phyloP scores from a whole-genome alignment of 1,140 invertebrate species.

The Drosophila ambigua region DNA sequence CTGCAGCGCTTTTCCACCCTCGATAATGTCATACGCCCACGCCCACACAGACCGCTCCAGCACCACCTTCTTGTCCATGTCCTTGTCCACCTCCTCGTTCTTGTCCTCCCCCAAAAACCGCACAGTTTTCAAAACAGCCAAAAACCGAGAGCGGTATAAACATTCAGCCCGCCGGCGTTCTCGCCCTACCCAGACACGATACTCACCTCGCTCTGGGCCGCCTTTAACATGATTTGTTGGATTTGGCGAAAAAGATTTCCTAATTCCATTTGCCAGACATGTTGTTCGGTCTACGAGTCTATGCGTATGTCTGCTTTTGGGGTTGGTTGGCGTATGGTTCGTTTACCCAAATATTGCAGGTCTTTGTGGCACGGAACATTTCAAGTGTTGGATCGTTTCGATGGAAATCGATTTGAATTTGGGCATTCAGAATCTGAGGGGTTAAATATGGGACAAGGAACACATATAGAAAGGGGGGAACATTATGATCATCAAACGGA shows the following conservation, averaged over 20 bases:
- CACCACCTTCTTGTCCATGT: slow-evolving; percentile 14
- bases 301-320: slow-evolving; percentile 20
- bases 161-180: slow-evolving; percentile 52
- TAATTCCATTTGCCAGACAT: slow-evolving; percentile 75
- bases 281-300: slow-evolving; percentile 7
- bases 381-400: slow-evolving; percentile 19
- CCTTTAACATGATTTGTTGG: slow-evolving; percentile 82
- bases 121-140: slow-evolving; percentile 75
- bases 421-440: slow-evolving; percentile 1
- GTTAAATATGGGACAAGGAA: neutral
- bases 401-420: slow-evolving; percentile 2
- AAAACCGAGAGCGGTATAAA: slow-evolving; percentile 73
- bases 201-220: slow-evolving; percentile 46
- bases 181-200: slow-evolving; percentile 14
- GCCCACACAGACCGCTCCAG: slow-evolving; percentile 33
- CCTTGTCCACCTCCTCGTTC: neutral
- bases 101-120: slow-evolving; percentile 32
- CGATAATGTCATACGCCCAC: slow-evolving; percentile 69
- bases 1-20: slow-evolving; percentile 61
- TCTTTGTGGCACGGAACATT: slow-evolving; percentile 11
- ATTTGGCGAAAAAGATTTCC: slow-evolving; percentile 78
- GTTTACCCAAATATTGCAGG: slow-evolving; percentile 1
- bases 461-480: too few relatives aligned
- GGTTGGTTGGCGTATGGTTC: slow-evolving; percentile 28
- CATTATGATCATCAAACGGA: too few relatives aligned